These are phyloP conservation scores for Discoglossus pictus DNA, from an alignment of 2,797 vertebrate species.

Conservation along the genomic window DNA sequence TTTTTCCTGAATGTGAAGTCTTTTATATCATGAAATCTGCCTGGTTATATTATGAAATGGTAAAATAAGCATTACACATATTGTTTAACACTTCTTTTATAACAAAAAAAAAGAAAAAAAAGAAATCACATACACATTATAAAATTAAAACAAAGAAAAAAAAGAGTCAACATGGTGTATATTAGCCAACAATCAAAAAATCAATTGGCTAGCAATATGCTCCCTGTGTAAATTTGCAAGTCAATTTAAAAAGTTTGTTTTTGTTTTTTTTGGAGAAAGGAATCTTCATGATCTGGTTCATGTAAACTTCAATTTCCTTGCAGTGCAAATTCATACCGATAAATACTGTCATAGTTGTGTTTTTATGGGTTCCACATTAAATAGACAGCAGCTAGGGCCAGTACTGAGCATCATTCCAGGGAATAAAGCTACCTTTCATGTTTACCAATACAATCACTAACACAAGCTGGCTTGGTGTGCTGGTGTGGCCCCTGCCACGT, in stretches of 20 bases:
- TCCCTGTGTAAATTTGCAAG: conserved; percentile 61
- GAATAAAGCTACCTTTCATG: conserved; percentile 68
- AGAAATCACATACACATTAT: conserved; percentile 64
- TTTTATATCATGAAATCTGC: not conserved
- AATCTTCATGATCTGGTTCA: conserved; percentile 60
- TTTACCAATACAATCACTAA: conserved; percentile 48
- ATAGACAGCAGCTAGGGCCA: conserved; percentile 84
- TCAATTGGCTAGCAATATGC: conserved; percentile 56
- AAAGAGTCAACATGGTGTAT: conserved; percentile 55
- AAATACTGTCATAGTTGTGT: conserved; percentile 64
- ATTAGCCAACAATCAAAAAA: conserved; percentile 56
- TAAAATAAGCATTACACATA: conserved; percentile 65
- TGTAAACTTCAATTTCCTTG: conserved; percentile 80
- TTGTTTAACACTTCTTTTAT: conserved; percentile 61
- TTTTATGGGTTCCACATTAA: conserved; percentile 82
- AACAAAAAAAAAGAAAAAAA: conserved; percentile 65
- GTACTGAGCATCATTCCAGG: conserved; percentile 77
- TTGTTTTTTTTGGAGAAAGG: conserved; percentile 48
- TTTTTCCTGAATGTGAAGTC: not conserved
- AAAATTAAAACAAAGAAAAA: conserved; percentile 58
- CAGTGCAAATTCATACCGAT: conserved; percentile 73
- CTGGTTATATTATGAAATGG: conserved; percentile 58
- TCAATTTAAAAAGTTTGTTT: conserved; percentile 61
- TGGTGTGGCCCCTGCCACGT: conserved; percentile 64
- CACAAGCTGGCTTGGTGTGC: conserved; percentile 52